Evolutionary conservation across 2,113 vertebrate species (phyloP), one percentile per base, ranked within the genome.

Genomic region (Theristicus caerulescens): DNA sequence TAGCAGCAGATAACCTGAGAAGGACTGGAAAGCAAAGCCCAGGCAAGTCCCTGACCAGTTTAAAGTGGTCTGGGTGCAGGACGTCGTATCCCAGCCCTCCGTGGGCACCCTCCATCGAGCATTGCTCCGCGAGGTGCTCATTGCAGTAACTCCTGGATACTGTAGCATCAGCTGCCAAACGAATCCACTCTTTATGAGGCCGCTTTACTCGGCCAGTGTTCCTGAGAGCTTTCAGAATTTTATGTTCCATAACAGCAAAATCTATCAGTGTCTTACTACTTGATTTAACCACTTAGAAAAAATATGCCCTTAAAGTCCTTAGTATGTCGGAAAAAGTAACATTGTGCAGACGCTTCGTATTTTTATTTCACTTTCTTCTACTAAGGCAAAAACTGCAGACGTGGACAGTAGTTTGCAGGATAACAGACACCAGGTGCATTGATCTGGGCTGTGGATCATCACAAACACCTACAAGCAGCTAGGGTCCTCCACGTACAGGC

Each of bases 61-160:
- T 31, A 15, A 70, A 38, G 44, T 7, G 34, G 27, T 52, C 61
- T 36, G 16, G 31, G 49, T 47, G 38, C 44, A 58, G 72, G 62
- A 61, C 31, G 11, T 25, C 57, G 16, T 34, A 52, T 58, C 87
- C 29, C 16, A 44, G 38, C n/a, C 19, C 34, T 10, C 34, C 3
- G 4, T 10, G 17, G 7, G 29, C 46, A 76, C 49, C 58, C 14
- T 17, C 18, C 71, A 25, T 64, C 44, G 22, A 51, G 6, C 38
- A 13, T n/a, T 66, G 22, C 52, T 52, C 55, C 42, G 36, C 7
- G 31, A 31, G 73, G 44, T 40, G 73, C 52, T 40, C 52, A 25
- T 22, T 5, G 82, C 91, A 89, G 83, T 86, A 82, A 85, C 65
- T 92, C 73, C 95, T 93, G 92, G 82, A 82, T 26, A 54, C 72